Percentiles rank a stretch among this genome's conserved stretches.
Conservation (phyloP, 2,797 vertebrate species). For the Masticophis lateralis region DNA sequence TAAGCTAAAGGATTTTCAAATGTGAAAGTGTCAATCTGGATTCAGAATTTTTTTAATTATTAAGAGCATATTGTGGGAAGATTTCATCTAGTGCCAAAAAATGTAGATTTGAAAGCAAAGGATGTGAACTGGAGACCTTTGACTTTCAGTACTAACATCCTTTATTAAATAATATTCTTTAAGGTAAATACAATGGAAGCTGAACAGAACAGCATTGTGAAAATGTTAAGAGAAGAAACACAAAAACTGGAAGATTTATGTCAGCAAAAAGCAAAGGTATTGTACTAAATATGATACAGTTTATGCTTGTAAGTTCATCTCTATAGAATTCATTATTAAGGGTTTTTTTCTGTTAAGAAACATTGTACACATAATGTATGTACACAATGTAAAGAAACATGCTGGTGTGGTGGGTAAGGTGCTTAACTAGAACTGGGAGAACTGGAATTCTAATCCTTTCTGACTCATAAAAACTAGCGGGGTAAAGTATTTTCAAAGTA, state of each 20-base stretch:
- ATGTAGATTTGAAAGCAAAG: neutral
- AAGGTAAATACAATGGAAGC: constrained; percentile 72
- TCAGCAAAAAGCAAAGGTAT: constrained; percentile 74
- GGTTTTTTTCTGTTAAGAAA: neutral
- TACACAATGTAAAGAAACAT: neutral
- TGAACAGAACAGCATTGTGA: constrained; percentile 69
- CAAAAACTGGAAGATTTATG: constrained; percentile 75
- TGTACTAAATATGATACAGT: neutral
- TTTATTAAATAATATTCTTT: constrained; percentile 40
- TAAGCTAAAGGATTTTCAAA: neutral
- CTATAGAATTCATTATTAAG: neutral
- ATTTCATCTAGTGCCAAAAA: neutral
- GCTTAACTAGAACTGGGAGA: neutral
- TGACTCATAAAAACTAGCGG: neutral
- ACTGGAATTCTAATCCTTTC: neutral
- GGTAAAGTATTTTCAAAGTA: neutral
- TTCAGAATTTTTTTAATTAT: neutral
- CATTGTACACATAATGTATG: neutral
- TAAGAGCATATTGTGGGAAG: neutral
- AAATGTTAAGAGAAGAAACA: constrained; percentile 70
- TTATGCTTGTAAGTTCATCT: neutral
- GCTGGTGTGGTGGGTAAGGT: neutral
- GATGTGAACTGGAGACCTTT: neutral
- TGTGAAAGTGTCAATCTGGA: neutral
- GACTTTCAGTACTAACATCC: neutral